Base-by-base conservation (phyloP, 2,888 invertebrate species). In the Blastobasis lacticolella region DNA sequence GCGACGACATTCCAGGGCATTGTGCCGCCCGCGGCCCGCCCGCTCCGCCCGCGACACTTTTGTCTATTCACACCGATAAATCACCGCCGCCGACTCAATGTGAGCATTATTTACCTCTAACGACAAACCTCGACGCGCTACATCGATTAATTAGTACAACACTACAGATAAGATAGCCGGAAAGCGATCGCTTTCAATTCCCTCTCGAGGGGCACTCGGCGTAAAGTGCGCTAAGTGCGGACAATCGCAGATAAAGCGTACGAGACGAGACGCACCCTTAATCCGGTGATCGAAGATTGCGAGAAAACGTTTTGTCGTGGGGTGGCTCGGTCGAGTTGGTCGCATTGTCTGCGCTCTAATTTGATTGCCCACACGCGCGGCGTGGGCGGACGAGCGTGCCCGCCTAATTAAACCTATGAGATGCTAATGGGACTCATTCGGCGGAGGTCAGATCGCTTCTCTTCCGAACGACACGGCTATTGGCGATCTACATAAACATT, bases 231-330 rank as follows among this genome's bases (percentile, higher is more conserved):
- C 86, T 85, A 86, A 88, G 87, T 87, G 88, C 82, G 85, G 78
- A 87, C 88, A 88, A 88, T 87, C 86, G 88, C 75, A 87, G 88
- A 88, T 88, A 88, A 88, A 86, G 85, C 83, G 86, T 85, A 83
- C 84, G 83, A 85, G 82, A 83, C 82, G 82, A 76, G 79, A 78
- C 80, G 80, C 67, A 62, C 88, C 88, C 87, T 87, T 87, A 87
- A 88, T 87, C 87, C 84, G 78, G 84, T 81, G 88, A 87, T 88
- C 88, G 85, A 83, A 87, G 87, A 88, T 88, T 88, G 87, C 85
- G 80, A 82, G 84, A 81, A 88, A 88, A 81, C 86, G 86, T 83
- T 88, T 87, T 86, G 88, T 86, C 85, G 85, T 85, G 77, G 87
- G 87, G 88, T 85, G 81, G 79, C 71, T 68, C 78, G 81, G 74